Conservation (phyloP, 2,797 vertebrate species). For the Pseudotriccus pelzelni region DNA sequence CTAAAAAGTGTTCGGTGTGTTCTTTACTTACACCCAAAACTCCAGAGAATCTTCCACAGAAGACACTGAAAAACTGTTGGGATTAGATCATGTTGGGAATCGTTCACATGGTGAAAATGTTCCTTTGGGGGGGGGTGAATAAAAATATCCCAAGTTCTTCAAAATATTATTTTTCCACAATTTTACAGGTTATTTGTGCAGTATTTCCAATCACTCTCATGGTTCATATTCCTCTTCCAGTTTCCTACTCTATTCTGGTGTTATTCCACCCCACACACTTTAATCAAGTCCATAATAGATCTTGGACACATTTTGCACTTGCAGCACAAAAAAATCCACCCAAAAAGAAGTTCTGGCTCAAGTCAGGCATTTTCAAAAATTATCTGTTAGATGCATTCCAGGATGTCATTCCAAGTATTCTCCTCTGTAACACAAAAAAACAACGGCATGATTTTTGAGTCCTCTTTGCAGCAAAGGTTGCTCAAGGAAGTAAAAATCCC, state of each 20-base stretch:
- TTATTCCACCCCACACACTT: rapidly evolving
- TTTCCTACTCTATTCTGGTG: not conserved
- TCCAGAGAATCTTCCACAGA: not conserved
- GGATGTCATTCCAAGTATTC: not conserved
- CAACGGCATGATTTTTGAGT: not conserved
- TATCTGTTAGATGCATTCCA: not conserved
- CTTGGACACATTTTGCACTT: not conserved
- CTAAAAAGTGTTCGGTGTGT: not conserved
- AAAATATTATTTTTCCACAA: not conserved
- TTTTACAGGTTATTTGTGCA: not conserved
- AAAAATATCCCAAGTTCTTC: not conserved
- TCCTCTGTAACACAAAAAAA: not conserved
- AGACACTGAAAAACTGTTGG: not conserved
- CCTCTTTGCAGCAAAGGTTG: not conserved
- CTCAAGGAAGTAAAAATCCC: not conserved
- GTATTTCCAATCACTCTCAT: not conserved
- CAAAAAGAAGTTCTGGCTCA: not conserved
- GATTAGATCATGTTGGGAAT: rapidly evolving
- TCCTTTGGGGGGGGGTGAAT: rapidly evolving
- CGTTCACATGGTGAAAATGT: not conserved
- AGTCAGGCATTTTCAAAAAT: rapidly evolving
- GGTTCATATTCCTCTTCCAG: not conserved
- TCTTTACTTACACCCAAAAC: not conserved
- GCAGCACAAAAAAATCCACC: not conserved
- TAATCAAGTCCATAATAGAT: not conserved